Base-by-base conservation (phyloP, 2,113 vertebrate species). In the Scytalopus superciliaris region DNA sequence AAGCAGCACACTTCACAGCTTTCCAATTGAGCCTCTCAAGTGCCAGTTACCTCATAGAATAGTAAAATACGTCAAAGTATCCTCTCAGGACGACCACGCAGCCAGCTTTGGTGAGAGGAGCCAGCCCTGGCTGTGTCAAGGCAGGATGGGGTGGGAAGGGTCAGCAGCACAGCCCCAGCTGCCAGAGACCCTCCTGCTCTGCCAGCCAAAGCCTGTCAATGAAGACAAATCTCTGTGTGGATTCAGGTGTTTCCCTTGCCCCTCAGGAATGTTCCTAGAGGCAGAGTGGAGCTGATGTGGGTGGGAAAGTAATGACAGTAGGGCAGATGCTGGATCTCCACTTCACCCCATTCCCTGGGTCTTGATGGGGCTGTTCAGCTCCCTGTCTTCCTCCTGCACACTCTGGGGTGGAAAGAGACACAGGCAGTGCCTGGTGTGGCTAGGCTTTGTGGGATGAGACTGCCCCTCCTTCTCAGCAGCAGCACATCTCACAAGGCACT, bases 231-330 rank as follows among this genome's bases (percentile, higher is more conserved):
- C 44, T 37, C 76, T 47, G 37, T 0, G 12, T 6, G 3, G 72
- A 73, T 84, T 44, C 83, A 85, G 75, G 50, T 50, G 49, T 76
- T 86, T 17, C 83, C 66, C 35, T 23, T 42, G 10, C 1, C 47
- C 66, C 7, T 2, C 7, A 3, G 78, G 44, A 82, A 17, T 3
- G 1, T 31, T 52, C 52, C 52, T 9, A 0, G 44, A 31, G 77
- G 67, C 42, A 80, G 63, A 77, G 53, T 3, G 0, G 37, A 56
- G 72, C 69, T 60, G 68, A 40, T 0, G 0, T 4, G 0, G 50
- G 28, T 5, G 3, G 49, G 57, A 79, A 24, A 60, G 56, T 0
- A 0, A 22, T 18, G 5, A 19, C 33, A 52, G 90, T 33, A 44
- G 66, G 31, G 49, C 19, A 35, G 21, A 13, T 7, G 23, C 57